phyloP scores from a whole-genome alignment of 2,797 vertebrate species.

The Pantherophis vulpinus region DNA sequence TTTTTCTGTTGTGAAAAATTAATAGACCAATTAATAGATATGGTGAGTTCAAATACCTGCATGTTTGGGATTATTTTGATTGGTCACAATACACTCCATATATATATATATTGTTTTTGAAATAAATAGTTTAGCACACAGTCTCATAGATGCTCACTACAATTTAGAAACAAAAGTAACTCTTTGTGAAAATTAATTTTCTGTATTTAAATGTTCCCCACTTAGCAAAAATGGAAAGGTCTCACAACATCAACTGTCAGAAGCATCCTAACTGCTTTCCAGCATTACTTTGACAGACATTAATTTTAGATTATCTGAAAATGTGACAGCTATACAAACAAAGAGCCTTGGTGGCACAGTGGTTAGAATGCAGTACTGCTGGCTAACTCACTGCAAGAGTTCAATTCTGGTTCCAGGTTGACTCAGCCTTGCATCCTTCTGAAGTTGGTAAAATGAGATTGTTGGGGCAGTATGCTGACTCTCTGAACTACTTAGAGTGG shows the following conservation, averaged over 20 bases:
- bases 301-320: constrained; percentile 44
- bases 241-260: constrained; percentile 8
- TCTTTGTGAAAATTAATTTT: neutral
- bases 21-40: neutral
- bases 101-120: neutral
- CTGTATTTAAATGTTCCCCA: constrained; percentile 23
- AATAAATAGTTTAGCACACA: neutral
- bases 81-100: neutral
- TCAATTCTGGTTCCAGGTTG: neutral
- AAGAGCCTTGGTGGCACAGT: neutral
- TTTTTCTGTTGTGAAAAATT: neutral
- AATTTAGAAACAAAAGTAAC: neutral
- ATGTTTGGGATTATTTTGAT: neutral
- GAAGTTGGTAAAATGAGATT: neutral
- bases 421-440: neutral
- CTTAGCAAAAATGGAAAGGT: constrained; percentile 16
- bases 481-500: neutral
- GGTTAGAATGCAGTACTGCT: neutral
- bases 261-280: constrained; percentile 26
- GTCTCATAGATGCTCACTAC: neutral
- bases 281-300: constrained; percentile 29
- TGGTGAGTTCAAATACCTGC: neutral
- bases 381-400: neutral
- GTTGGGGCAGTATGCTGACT: neutral
- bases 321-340: constrained; percentile 17